Conservation (phyloP, 1,140 invertebrate species). For the Matsumurasca onukii region DNA sequence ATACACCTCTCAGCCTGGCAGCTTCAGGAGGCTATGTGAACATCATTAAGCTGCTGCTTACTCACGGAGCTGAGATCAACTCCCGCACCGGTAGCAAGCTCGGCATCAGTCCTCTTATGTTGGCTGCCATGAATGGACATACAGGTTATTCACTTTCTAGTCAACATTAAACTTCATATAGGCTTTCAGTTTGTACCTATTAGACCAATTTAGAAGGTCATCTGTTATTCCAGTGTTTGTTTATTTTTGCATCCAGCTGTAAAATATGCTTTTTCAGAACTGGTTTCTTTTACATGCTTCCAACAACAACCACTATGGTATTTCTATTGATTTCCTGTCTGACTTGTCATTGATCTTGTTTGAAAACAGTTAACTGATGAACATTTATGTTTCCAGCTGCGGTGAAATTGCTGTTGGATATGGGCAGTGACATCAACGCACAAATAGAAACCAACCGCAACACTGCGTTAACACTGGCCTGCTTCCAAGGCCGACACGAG, state of each 20-base stretch:
- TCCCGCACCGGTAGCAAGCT: slow-evolving; percentile 96
- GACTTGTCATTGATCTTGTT: too few relatives aligned
- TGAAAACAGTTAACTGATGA: too few relatives aligned
- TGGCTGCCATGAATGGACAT: slow-evolving; percentile 99
- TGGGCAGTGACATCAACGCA: slow-evolving; percentile 99
- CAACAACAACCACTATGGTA: too few relatives aligned
- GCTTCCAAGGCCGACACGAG: slow-evolving; percentile 98
- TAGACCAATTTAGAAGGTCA: too few relatives aligned
- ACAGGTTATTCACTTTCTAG: slow-evolving; percentile 59
- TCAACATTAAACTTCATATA: too few relatives aligned
- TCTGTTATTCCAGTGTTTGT: too few relatives aligned
- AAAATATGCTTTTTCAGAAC: too few relatives aligned
- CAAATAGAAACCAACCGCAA: slow-evolving; percentile 99
- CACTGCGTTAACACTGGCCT: slow-evolving; percentile 97
- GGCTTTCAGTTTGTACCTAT: too few relatives aligned
- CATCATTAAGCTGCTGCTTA: slow-evolving; percentile 93
- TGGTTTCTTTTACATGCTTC: too few relatives aligned
- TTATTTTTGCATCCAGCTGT: too few relatives aligned
- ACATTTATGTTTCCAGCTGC: slow-evolving; percentile 55
- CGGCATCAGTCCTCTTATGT: slow-evolving; percentile 98
- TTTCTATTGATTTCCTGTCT: too few relatives aligned
- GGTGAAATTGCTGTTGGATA: slow-evolving; percentile 89
- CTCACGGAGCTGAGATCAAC: slow-evolving; percentile 96
- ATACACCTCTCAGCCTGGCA: slow-evolving; percentile 96
- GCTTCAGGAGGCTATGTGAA: slow-evolving; percentile 98